A percentile compares a stretch with the other conserved stretches of the same genome.
phyloP scores from a whole-genome alignment of 2,888 invertebrate genomes.

The Phalera bucephala region DNA sequence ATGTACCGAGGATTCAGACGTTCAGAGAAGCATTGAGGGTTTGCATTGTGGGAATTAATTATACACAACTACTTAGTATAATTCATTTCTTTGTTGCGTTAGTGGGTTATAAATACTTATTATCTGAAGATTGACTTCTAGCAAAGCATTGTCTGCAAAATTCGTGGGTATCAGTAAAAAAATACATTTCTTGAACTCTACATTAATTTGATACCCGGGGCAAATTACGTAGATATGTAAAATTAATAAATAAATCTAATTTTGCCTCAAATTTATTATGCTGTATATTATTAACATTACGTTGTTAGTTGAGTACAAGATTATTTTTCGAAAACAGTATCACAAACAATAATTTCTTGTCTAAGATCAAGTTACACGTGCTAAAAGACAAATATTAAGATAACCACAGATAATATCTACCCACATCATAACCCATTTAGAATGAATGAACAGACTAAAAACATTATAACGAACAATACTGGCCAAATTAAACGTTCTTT shows the following conservation, averaged over 20 bases:
- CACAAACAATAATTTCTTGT: too few relatives aligned
- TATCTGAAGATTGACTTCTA: slow-evolving; percentile 7
- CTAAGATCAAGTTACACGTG: slow-evolving; percentile 16
- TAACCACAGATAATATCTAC: not conserved
- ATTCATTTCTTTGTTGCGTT: slow-evolving; percentile 50
- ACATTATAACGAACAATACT: slow-evolving; percentile 21
- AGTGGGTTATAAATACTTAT: slow-evolving; percentile 34
- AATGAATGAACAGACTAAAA: not conserved
- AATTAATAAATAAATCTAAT: too few relatives aligned
- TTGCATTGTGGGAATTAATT: slow-evolving; percentile 64
- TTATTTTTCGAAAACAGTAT: too few relatives aligned
- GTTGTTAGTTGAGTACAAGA: too few relatives aligned
- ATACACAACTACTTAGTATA: slow-evolving; percentile 55
- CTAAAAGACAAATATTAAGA: not conserved
- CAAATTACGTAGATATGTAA: too few relatives aligned
- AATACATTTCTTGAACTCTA: too few relatives aligned
- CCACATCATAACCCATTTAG: not conserved
- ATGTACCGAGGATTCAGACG: slow-evolving; percentile 60
- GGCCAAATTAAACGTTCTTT: slow-evolving; percentile 19
- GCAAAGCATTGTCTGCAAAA: too few relatives aligned
- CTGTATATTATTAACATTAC: too few relatives aligned
- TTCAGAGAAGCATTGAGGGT: slow-evolving; percentile 41
- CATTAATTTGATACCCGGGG: too few relatives aligned
- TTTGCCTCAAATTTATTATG: too few relatives aligned
- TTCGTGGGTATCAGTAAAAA: too few relatives aligned